Percentiles rank a stretch among this genome's conserved stretches.
Conservation (phyloP, 2,113 vertebrate genomes). For the Saimiri boliviensis region DNA sequence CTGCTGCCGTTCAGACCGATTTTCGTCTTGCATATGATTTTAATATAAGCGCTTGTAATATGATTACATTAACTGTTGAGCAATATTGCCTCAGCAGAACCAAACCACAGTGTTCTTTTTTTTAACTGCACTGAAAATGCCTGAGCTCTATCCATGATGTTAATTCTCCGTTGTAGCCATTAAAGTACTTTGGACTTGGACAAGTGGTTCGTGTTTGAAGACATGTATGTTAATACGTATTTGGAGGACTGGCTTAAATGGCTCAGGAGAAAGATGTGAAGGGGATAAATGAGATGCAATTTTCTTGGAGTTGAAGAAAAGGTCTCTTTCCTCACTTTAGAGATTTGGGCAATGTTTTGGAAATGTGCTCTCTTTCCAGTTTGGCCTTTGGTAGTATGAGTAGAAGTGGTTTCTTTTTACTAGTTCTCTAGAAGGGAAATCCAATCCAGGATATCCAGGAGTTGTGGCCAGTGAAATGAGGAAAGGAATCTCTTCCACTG, state of each 20-base stretch:
- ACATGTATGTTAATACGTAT: neutral
- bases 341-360: neutral
- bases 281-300: neutral
- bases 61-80: conserved; percentile 70
- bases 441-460: neutral
- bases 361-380: neutral
- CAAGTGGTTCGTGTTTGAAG: conserved; percentile 35
- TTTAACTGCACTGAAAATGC: conserved; percentile 41
- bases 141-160: neutral
- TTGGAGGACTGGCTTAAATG: neutral
- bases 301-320: neutral
- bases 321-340: neutral
- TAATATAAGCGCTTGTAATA: conserved; percentile 64
- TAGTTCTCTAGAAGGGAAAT: neutral
- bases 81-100: conserved; percentile 52
- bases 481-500: neutral
- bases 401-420: neutral
- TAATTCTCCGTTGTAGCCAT: neutral
- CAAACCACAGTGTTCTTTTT: conserved; percentile 67
- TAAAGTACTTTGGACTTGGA: neutral
- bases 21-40: conserved; percentile 73
- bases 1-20: conserved; percentile 58
- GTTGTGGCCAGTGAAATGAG: neutral
- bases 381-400: neutral
- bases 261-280: neutral